phyloP scores from a whole-genome alignment of 2,888 invertebrate genomes.

The Drosophila melanosoma region DNA sequence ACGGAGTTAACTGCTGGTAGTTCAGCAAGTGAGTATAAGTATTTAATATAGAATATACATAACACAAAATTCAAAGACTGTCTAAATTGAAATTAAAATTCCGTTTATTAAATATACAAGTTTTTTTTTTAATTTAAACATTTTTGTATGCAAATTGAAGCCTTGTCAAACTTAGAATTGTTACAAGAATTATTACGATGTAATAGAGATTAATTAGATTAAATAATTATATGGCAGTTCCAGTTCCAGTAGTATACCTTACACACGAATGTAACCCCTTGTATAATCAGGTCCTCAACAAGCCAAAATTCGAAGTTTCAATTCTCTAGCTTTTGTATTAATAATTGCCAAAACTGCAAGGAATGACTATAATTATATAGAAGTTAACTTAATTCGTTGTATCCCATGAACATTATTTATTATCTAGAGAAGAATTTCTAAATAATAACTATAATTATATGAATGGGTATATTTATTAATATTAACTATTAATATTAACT shows the following conservation, averaged over 20 bases:
- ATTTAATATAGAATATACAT: neutral
- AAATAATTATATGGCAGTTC: too few species aligned
- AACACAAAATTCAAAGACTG: neutral
- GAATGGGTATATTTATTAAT: neutral
- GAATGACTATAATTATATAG: neutral
- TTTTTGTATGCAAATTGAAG: neutral
- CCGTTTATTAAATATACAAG: neutral
- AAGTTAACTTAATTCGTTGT: neutral
- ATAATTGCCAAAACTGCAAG: neutral
- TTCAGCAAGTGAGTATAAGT: constrained; percentile 19
- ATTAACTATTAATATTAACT: neutral
- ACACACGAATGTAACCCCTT: neutral
- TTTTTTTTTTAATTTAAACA: neutral
- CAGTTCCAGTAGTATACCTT: too few species aligned
- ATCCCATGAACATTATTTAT: neutral
- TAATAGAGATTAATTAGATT: too few species aligned
- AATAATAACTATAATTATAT: neutral
- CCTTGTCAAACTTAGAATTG: neutral
- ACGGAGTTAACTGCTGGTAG: constrained; percentile 1
- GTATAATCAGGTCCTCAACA: too few species aligned
- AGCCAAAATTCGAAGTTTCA: neutral
- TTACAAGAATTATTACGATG: neutral
- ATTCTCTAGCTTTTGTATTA: neutral
- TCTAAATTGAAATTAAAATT: neutral
- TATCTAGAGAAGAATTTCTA: neutral